These are phyloP conservation scores for Kuschelorhynchus macadamiae DNA, from an alignment of 2,888 invertebrate species.

Conservation along the genomic window DNA sequence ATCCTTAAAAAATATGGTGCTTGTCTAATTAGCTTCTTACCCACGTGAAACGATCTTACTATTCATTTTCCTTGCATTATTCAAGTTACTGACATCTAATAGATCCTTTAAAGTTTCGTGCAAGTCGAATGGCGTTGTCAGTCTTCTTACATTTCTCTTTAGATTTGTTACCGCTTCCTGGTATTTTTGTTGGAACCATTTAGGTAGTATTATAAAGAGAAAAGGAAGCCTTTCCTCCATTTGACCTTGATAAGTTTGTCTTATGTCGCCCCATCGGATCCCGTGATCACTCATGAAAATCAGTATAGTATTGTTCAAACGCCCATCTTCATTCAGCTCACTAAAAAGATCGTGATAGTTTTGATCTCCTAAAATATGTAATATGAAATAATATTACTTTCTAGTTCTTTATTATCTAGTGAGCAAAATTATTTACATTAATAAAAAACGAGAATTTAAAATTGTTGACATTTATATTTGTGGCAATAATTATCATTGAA, in stretches of 20 bases:
- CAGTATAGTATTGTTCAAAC: conserved; percentile 78
- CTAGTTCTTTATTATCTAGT: no score
- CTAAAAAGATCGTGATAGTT: conserved; percentile 74
- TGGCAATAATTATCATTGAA: no score
- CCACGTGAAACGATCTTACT: conserved; percentile 11
- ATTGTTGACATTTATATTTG: no score
- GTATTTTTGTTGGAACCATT: conserved; percentile 78
- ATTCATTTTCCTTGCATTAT: conserved; percentile 8
- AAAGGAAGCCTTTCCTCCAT: conserved; percentile 92
- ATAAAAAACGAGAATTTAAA: no score
- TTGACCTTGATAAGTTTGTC: conserved; percentile 86
- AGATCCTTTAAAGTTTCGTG: conserved; percentile 85
- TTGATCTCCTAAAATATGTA: conserved; percentile 75
- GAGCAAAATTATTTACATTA: no score
- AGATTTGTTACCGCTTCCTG: conserved; percentile 77
- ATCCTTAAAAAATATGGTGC: no score
- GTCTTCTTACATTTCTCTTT: conserved; percentile 75
- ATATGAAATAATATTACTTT: no score
- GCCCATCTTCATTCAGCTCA: conserved; percentile 69
- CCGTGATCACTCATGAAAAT: conserved; percentile 91
- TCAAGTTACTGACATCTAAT: conserved; percentile 65
- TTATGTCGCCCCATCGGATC: conserved; percentile 87
- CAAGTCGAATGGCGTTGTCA: conserved; percentile 90
- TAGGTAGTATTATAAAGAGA: conserved; percentile 80
- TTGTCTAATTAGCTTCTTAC: conserved; percentile 25